Percentiles rank a stretch among this genome's conserved stretches.
phyloP scores from a whole-genome alignment of 2,797 vertebrate genomes.

The Dicrostonyx torquatus region DNA sequence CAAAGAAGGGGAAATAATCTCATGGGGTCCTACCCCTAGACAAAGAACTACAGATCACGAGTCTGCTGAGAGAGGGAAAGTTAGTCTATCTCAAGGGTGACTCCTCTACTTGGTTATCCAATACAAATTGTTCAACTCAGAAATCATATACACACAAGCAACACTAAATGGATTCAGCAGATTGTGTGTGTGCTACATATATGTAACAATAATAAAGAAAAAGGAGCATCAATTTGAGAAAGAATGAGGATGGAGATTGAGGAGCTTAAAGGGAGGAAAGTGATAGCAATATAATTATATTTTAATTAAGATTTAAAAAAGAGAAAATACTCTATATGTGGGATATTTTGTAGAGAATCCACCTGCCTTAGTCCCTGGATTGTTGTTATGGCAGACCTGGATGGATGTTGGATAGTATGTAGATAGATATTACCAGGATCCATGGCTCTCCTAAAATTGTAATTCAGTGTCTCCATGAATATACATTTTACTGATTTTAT shows the following conservation, averaged over 20 bases:
- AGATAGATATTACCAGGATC: background rate
- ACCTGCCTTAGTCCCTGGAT: background rate
- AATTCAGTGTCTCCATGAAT: background rate
- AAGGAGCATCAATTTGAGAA: background rate
- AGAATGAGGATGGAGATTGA: background rate
- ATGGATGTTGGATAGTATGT: background rate
- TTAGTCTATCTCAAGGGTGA: background rate
- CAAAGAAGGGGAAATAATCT: background rate
- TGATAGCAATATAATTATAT: background rate
- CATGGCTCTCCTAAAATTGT: background rate
- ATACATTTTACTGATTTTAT: conserved; percentile 9
- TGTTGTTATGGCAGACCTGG: background rate
- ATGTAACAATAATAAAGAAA: background rate
- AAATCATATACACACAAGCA: background rate
- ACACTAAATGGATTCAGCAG: background rate
- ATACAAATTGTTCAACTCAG: background rate
- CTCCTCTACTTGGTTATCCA: background rate
- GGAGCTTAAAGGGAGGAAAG: background rate
- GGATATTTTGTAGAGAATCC: background rate
- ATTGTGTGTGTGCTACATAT: background rate
- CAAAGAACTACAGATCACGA: background rate
- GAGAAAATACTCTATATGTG: background rate
- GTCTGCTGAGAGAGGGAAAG: background rate
- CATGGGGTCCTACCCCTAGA: background rate
- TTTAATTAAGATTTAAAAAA: background rate